Base-by-base conservation (phyloP, 2,888 invertebrate genomes). In the Lasiommata megera region DNA sequence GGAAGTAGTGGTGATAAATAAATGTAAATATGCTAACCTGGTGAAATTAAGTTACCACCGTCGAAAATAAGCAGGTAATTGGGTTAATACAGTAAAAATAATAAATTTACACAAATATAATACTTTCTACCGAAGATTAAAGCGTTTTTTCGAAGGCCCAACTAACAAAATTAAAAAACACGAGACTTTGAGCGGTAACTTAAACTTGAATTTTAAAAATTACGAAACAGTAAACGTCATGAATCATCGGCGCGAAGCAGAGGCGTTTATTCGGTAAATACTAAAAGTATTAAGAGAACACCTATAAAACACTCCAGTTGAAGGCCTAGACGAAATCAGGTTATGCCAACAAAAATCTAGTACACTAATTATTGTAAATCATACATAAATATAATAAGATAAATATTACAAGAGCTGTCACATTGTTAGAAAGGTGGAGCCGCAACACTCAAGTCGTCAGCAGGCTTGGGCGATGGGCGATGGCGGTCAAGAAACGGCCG, bases 401-500 rank as follows among this genome's bases (percentile, higher is more conserved):
- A 58, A 51, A 54, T 47, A 53, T 56, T 11, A 36, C 44, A 55
- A 48, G 11, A 11, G 43, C 54, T 58, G 61, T 57, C 54, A 54
- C 29, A 11, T 48, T n/a, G 29, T 23, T 48, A 5, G 43, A 77
- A 79, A 86, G 87, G 87, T 78, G 86, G 83, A 82, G 84, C 76
- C 83, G 78, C 59, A 72, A 23, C 23, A 23, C 23, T 23, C 2
- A 23, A 74, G 74, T 71, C 72, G 74, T 74, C 75, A 74, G 73
- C 75, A 77, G 76, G 83, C 84, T 84, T 81, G 82, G 82, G 82
- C 82, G 85, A 88, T 91, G 90, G 90, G 82, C 83, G 86, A 88
- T 91, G 90, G 90, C 90, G 90, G 89, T 89, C 85, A 85, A 85
- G 80, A 84, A 88, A 87, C 86, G 88, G 86, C 84, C 79, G 76